Evolutionary conservation across 2,113 vertebrate species (phyloP).

Genomic region (Aegotheles bennettii): DNA sequence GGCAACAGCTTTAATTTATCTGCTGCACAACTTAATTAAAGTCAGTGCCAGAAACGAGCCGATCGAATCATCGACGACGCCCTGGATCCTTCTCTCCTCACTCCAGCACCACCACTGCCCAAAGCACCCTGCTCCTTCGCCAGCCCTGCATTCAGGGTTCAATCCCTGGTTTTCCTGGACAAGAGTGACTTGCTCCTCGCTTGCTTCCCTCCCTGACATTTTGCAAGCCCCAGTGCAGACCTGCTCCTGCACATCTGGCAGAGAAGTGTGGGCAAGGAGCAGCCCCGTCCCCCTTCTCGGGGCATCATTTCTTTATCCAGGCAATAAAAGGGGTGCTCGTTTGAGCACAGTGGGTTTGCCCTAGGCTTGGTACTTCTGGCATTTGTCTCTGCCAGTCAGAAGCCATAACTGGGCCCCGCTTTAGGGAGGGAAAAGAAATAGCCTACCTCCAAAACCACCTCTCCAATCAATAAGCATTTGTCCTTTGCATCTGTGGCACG

Average conservation of each 20-base stretch:
- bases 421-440: constrained; percentile 50
- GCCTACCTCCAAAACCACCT: constrained; percentile 45
- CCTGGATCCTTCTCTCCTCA: neutral
- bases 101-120: neutral
- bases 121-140: neutral
- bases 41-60: neutral
- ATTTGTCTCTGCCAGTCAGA: constrained; percentile 54
- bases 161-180: neutral
- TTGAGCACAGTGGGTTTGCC: neutral
- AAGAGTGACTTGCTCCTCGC: neutral
- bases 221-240: neutral
- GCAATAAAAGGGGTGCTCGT: rapidly evolving
- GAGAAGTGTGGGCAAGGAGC: neutral
- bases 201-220: neutral
- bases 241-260: neutral
- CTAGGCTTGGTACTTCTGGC: neutral
- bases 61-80: neutral
- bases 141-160: neutral
- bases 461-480: constrained; percentile 47
- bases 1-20: constrained; percentile 9
- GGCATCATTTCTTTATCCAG: neutral
- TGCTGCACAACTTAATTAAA: constrained; percentile 50
- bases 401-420: neutral
- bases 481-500: constrained; percentile 31
- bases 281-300: rapidly evolving